phyloP scores from a whole-genome alignment of 2,113 vertebrate genomes.

The Saccopteryx bilineata region DNA sequence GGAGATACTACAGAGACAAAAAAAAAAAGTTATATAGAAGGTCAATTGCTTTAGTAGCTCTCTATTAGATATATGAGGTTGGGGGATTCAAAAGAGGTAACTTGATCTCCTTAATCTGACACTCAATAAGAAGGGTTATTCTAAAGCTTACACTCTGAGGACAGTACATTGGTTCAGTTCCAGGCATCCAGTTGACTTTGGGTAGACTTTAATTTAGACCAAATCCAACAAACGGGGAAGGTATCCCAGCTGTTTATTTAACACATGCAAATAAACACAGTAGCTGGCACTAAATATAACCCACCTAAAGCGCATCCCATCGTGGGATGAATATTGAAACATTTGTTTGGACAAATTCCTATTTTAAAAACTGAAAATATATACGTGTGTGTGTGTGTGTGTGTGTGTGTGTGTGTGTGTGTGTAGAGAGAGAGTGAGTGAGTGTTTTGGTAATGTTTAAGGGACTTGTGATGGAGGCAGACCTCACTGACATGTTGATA shows the following conservation, averaged over 20 bases:
- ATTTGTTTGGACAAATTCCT: constrained; percentile 27
- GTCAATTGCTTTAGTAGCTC: background rate
- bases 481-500: accelerated
- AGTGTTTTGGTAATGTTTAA: background rate
- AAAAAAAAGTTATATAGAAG: background rate
- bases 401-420: too few species aligned
- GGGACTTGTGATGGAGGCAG: background rate
- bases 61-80: background rate
- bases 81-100: background rate
- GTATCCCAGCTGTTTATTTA: constrained; percentile 40
- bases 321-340: background rate
- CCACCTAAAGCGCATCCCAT: background rate
- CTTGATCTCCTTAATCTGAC: background rate
- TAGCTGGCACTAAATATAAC: constrained; percentile 38
- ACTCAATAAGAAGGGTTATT: background rate
- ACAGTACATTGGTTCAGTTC: background rate
- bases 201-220: background rate
- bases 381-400: too few species aligned
- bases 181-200: background rate
- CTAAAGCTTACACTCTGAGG: background rate
- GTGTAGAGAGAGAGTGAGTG: too few species aligned
- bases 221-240: background rate
- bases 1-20: background rate
- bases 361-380: background rate
- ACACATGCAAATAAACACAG: constrained; percentile 32